phyloP scores from a whole-genome alignment of 2,888 invertebrate genomes.

The Caenorhabditis japonica region DNA sequence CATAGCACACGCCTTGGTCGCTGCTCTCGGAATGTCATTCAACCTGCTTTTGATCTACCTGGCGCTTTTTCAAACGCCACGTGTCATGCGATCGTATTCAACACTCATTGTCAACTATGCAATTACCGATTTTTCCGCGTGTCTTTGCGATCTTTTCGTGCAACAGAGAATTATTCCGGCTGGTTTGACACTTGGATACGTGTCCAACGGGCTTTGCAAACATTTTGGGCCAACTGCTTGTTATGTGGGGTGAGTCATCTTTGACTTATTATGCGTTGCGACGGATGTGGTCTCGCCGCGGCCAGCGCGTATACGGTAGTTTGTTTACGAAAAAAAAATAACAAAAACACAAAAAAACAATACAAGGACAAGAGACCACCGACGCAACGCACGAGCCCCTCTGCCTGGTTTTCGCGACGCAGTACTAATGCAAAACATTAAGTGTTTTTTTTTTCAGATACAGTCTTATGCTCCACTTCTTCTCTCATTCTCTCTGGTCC shows the following conservation, averaged over 20 bases:
- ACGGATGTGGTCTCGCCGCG: no score
- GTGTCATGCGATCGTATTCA: constrained; percentile 15
- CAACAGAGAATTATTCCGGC: constrained; percentile 20
- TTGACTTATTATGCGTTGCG: no score
- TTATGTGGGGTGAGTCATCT: no score
- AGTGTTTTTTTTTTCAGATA: constrained; percentile 40
- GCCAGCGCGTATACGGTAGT: no score
- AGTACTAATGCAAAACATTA: no score
- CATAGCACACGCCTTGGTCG: constrained; percentile 1
- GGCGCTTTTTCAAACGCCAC: constrained; percentile 18
- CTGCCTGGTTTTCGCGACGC: no score
- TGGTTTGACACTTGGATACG: not conserved
- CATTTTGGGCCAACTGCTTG: not conserved
- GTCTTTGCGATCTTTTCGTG: constrained; percentile 19
- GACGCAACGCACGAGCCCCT: no score
- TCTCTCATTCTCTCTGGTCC: constrained; percentile 45
- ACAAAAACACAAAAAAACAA: no score
- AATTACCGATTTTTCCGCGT: constrained; percentile 7
- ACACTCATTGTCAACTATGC: constrained; percentile 21
- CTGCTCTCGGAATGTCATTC: constrained; percentile 4
- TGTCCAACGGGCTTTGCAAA: constrained; percentile 10
- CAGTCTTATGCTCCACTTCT: constrained; percentile 36
- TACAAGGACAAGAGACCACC: no score
- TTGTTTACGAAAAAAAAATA: no score
- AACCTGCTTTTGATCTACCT: constrained; percentile 11